Evolutionary conservation across 2,113 vertebrate species (phyloP).

Genomic region (Otus sunia): DNA sequence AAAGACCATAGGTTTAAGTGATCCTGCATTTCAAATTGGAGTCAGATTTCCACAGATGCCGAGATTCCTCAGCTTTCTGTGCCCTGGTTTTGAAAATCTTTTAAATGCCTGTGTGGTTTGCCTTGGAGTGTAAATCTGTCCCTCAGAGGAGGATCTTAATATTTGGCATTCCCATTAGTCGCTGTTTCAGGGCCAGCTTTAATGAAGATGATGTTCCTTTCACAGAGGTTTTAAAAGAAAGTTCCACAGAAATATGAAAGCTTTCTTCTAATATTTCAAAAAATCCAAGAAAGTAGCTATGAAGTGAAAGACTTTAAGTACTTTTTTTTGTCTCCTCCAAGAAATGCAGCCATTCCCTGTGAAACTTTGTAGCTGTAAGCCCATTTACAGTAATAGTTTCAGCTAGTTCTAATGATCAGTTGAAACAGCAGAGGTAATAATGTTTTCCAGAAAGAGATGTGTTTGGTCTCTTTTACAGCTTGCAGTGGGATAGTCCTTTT

Average conservation of each 20-base stretch:
- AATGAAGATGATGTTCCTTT: slow-evolving; percentile 29
- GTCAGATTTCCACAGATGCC: not conserved
- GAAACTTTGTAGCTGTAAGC: slow-evolving; percentile 1
- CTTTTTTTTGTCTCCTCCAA: not conserved
- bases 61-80: not conserved
- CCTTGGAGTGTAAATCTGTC: slow-evolving; percentile 38
- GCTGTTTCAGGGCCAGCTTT: slow-evolving; percentile 29
- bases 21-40: not conserved
- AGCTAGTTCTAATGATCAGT: slow-evolving; percentile 1
- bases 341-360: not conserved
- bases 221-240: not conserved
- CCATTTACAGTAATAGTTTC: not conserved
- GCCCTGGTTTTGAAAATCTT: slow-evolving; percentile 53
- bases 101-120: slow-evolving; percentile 40
- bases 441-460: not conserved
- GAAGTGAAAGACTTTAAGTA: not conserved
- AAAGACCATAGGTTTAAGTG: not conserved
- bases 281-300: not conserved
- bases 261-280: not conserved
- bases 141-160: slow-evolving; percentile 43
- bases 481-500: not conserved
- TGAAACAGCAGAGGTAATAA: not conserved
- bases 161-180: slow-evolving; percentile 40
- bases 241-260: not conserved
- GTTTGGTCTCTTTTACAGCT: not conserved